A percentile compares a stretch with the other conserved stretches of the same genome.
Conservation (phyloP, 2,113 vertebrate genomes). For the Tenrec ecaudatus region DNA sequence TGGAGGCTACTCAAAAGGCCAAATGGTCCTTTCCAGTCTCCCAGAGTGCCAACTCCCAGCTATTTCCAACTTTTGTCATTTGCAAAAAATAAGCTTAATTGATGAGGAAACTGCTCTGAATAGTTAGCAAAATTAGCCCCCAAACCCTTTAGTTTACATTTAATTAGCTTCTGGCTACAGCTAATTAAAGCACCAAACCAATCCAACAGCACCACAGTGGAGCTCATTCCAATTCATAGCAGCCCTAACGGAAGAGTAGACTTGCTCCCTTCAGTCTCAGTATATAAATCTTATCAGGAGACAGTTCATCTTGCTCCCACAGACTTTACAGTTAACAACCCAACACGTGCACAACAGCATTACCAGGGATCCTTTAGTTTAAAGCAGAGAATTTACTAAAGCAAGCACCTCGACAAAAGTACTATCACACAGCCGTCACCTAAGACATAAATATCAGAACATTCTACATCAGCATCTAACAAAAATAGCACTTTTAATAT, state of each 20-base stretch:
- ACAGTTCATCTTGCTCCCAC: too few species aligned
- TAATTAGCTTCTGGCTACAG: constrained; percentile 4
- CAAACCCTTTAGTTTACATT: neutral
- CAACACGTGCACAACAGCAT: too few species aligned
- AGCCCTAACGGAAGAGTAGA: too few species aligned
- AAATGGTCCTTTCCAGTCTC: neutral
- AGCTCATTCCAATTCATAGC: too few species aligned
- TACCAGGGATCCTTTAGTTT: too few species aligned
- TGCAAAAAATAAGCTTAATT: neutral
- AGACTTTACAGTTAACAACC: too few species aligned
- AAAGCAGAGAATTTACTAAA: neutral
- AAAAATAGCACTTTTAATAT: neutral
- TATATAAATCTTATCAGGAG: too few species aligned
- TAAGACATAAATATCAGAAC: neutral
- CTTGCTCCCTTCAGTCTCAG: too few species aligned
- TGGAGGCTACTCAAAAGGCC: neutral
- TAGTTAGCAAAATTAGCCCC: too few species aligned
- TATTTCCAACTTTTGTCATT: constrained; percentile 15
- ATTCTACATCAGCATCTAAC: neutral
- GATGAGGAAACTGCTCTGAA: constrained; percentile 4
- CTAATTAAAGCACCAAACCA: neutral
- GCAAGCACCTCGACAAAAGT: neutral
- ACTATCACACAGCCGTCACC: neutral
- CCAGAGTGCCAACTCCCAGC: neutral
- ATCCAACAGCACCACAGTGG: too few species aligned